A percentile compares a stretch with the other conserved stretches of the same genome.
Evolutionary conservation across 2,888 invertebrate genomes (phyloP).

Genomic region (Seira sanloemensis): DNA sequence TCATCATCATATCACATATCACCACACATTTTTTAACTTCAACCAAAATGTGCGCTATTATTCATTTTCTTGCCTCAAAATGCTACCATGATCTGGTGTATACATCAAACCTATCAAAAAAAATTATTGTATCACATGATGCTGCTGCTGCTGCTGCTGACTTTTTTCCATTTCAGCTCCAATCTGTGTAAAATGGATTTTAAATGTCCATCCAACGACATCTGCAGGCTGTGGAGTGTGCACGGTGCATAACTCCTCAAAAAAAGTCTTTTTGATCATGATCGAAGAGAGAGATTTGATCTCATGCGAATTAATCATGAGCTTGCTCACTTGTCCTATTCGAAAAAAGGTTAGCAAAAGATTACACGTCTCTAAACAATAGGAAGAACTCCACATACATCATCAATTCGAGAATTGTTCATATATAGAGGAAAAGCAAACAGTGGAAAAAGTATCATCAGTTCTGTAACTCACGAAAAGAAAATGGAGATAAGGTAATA

Average conservation of each 20-base stretch:
- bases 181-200: too few species aligned
- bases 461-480: neutral
- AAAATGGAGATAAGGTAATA: neutral
- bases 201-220: too few species aligned
- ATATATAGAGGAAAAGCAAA: neutral
- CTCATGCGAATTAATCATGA: neutral
- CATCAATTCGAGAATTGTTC: too few species aligned
- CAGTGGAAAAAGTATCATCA: neutral
- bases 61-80: conserved; percentile 29
- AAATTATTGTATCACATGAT: too few species aligned
- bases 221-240: too few species aligned
- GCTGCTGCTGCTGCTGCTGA: too few species aligned
- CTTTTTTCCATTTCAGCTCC: too few species aligned
- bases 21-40: conserved; percentile 52
- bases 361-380: neutral
- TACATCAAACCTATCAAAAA: too few species aligned
- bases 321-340: neutral
- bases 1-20: conserved; percentile 42
- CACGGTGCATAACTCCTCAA: too few species aligned
- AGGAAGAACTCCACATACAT: neutral
- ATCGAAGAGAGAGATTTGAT: too few species aligned
- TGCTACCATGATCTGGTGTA: neutral
- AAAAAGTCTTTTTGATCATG: too few species aligned
- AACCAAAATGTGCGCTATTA: conserved; percentile 48
- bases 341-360: neutral